These are phyloP conservation scores for Heliconius erato DNA, from an alignment of 2,888 invertebrate genomes.

Conservation along the genomic window DNA sequence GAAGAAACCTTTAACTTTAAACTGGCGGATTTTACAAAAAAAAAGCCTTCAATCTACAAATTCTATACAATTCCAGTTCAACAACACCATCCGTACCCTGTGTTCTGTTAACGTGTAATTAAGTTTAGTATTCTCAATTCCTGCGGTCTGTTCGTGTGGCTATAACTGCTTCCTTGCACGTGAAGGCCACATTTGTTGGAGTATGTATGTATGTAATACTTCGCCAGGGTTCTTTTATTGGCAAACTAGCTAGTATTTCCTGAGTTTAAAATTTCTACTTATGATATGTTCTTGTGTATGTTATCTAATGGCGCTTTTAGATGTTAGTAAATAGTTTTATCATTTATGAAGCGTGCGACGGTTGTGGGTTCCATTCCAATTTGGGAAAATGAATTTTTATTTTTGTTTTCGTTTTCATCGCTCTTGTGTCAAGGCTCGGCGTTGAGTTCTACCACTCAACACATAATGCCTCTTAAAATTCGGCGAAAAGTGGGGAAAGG, in stretches of 20 bases:
- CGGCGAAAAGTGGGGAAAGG: no score
- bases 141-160: slow-evolving; percentile 57
- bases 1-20: neutral
- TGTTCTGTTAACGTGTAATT: slow-evolving; percentile 53
- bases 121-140: slow-evolving; percentile 54
- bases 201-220: slow-evolving; percentile 26
- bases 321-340: neutral
- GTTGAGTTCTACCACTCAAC: no score
- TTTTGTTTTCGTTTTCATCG: no score
- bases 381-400: no score
- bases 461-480: no score
- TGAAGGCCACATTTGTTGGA: slow-evolving; percentile 56
- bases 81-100: slow-evolving; percentile 41
- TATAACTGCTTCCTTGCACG: slow-evolving; percentile 58
- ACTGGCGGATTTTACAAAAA: neutral
- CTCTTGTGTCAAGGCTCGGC: no score
- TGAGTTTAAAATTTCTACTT: slow-evolving; percentile 15
- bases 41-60: slow-evolving; percentile 1
- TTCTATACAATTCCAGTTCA: slow-evolving; percentile 26
- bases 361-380: no score
- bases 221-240: slow-evolving; percentile 38
- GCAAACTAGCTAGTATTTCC: slow-evolving; percentile 17
- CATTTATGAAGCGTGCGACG: no score
- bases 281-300: slow-evolving; percentile 15
- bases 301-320: neutral